Base-by-base conservation (phyloP, 2,113 vertebrate genomes). In the Pontoporia blainvillei region DNA sequence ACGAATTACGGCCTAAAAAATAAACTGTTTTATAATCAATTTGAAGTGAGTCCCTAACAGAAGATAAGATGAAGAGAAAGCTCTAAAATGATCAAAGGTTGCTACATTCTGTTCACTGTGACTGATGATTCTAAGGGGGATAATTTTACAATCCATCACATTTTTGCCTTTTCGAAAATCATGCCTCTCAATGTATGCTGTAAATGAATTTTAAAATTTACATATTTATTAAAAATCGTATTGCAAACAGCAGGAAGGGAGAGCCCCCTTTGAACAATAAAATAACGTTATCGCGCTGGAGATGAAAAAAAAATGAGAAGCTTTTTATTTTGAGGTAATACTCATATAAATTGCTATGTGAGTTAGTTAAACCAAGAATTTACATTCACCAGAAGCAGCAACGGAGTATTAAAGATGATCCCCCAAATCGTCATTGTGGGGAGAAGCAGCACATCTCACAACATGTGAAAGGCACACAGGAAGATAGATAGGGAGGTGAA, bases 221-320 rank as follows among this genome's bases (percentile, higher is more conserved):
- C 98, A 99, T 99, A 99, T 98, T 99, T 99, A 99, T 99, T 98
- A 99, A 99, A 98, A 98, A 97, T 98, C 79, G 64, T 98, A 98
- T 98, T 99, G 98, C 98, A 99, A 98, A 98, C 98, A 98, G 98
- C 98, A 98, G 98, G 98, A 98, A 98, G 96, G 98, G 96, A 98
- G 97, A 98, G 97, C 86, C 95, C 95, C 83, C 98, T 98, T 98
- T 98, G 98, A 99, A 98, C 98, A 98, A 98, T 98, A 98, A 98
- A 98, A 97, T 98, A 98, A 98, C 97, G 97, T 98, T 98, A 98
- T 98, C 98, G 91, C 97, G 96, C 96, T 98, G 96, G 96, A 98
- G 98, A 98, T 97, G 39, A 98, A 97, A 97, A 69, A 96, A 96
- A 96, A 86, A 95, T 96, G 98, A 96, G 39, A 98, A 97, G 93